Conservation (phyloP, 1,140 invertebrate genomes). For the Pentalonia nigronervosa region DNA sequence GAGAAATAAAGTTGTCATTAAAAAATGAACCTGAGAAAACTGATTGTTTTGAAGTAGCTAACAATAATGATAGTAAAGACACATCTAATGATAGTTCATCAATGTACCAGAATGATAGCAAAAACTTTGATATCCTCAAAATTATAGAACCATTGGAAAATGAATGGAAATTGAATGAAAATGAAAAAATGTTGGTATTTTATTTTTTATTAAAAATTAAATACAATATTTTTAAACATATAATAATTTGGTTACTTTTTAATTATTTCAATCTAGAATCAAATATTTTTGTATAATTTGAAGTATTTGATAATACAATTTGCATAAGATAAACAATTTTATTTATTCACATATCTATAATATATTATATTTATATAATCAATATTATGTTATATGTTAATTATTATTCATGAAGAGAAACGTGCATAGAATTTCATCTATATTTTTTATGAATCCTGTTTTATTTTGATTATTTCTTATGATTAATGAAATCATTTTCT, state of each 20-base stretch:
- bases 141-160: not conserved
- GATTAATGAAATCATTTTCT: not conserved
- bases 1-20: not conserved
- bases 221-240: not conserved
- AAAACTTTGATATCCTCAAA: not conserved
- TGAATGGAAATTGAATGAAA: not conserved
- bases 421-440: not conserved
- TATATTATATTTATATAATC: no score
- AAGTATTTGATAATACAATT: no score
- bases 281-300: no score
- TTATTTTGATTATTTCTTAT: not conserved
- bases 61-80: not conserved
- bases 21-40: not conserved
- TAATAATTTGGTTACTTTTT: not conserved
- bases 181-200: not conserved
- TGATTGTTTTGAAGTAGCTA: not conserved
- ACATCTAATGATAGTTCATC: not conserved
- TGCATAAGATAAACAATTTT: no score
- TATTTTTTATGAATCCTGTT: not conserved
- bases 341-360: no score
- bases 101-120: not conserved
- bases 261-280: no score
- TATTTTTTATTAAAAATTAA: not conserved
- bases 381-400: not conserved
- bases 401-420: not conserved